These are phyloP conservation scores for Bombylius major DNA, from an alignment of 2,888 invertebrate species.

Conservation along the genomic window DNA sequence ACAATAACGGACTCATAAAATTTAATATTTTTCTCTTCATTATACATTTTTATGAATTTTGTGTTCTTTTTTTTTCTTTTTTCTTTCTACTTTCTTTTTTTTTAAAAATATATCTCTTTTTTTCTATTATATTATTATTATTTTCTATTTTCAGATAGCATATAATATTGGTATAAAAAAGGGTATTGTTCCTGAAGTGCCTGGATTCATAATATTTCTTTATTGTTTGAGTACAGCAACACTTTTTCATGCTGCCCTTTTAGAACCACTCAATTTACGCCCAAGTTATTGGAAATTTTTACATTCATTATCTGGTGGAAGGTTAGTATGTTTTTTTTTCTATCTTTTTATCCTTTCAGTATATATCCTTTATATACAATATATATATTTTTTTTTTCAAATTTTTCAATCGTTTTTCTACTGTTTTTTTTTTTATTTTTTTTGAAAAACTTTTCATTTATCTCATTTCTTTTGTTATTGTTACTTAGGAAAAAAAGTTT, in stretches of 20 bases:
- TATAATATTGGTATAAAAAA: conserved; percentile 57
- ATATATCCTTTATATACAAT: neutral
- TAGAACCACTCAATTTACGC: conserved; percentile 66
- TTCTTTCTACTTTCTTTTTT: too few species aligned
- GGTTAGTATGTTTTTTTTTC: conserved; percentile 33
- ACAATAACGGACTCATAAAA: too few species aligned
- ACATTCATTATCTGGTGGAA: conserved; percentile 56
- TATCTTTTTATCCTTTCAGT: too few species aligned
- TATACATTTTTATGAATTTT: too few species aligned
- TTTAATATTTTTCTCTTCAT: too few species aligned
- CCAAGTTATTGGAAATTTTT: conserved; percentile 77
- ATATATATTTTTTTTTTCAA: neutral
- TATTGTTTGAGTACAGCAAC: conserved; percentile 67
- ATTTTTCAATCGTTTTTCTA: too few species aligned
- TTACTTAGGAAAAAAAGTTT: too few species aligned
- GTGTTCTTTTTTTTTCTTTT: too few species aligned
- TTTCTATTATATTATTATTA: neutral
- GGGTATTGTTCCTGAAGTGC: conserved; percentile 52
- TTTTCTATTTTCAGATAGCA: conserved; percentile 41
- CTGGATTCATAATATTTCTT: conserved; percentile 54
- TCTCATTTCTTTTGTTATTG: too few species aligned
- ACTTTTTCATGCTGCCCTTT: conserved; percentile 62
- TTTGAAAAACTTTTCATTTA: too few species aligned
- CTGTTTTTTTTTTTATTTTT: too few species aligned
- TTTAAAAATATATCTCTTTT: too few species aligned